Evolutionary conservation across 2,888 invertebrate species (phyloP).

Genomic region (Zeuzera pyrina): DNA sequence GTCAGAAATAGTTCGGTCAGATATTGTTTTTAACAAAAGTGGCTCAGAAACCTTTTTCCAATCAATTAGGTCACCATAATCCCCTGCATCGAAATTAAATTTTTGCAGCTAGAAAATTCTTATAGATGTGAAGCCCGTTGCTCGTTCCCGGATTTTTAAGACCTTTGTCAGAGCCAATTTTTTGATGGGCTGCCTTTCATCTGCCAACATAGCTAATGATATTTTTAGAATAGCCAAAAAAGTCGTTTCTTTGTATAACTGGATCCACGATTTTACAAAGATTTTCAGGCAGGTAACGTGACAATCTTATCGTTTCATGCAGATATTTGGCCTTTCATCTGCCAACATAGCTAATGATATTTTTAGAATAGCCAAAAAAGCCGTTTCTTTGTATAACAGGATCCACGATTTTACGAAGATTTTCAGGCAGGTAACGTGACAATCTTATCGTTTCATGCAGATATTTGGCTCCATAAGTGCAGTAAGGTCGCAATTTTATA

Average conservation of each 20-base stretch:
- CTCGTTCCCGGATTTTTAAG: conserved; percentile 1
- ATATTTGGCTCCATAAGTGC: too few species aligned
- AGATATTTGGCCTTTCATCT: too few species aligned
- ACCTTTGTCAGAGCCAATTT: conserved; percentile 4
- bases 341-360: too few species aligned
- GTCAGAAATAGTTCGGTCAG: neutral
- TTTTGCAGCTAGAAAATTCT: conserved; percentile 4
- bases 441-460: too few species aligned
- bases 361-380: neutral
- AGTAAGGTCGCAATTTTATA: too few species aligned
- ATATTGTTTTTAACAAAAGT: conserved; percentile 4
- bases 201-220: too few species aligned
- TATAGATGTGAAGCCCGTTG: neutral
- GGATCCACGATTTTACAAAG: neutral
- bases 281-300: neutral
- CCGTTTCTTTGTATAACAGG: neutral
- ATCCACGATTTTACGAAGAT: neutral
- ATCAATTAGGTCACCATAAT: conserved; percentile 9
- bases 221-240: neutral
- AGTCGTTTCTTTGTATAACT: neutral
- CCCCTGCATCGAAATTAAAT: conserved; percentile 5
- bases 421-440: neutral
- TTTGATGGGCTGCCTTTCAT: conserved; percentile 1
- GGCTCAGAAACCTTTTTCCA: conserved; percentile 6
- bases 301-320: too few species aligned